Evolutionary conservation across 2,888 invertebrate species (phyloP).

Genomic region (Oscheius myriophilus): DNA sequence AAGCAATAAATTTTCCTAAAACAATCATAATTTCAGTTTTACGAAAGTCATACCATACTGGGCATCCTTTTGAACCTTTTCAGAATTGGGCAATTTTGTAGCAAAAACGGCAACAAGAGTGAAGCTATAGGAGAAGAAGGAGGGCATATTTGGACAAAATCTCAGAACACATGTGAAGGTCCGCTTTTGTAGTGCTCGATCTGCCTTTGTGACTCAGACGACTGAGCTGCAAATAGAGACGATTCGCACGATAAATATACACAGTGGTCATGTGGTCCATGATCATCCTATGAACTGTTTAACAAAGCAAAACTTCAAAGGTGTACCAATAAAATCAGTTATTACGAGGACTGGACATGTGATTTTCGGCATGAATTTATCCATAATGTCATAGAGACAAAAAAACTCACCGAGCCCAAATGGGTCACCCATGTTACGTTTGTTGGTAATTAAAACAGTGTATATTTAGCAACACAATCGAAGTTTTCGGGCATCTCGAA

Average conservation of each 20-base stretch:
- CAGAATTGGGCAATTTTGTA: constrained; percentile 7
- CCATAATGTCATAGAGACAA: too few relatives aligned
- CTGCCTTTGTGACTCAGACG: constrained; percentile 16
- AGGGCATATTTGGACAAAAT: constrained; percentile 7
- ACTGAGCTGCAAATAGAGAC: constrained; percentile 24
- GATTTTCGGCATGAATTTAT: too few relatives aligned
- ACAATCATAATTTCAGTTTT: background rate
- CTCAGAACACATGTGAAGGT: background rate
- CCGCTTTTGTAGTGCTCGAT: constrained; percentile 6
- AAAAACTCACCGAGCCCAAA: too few relatives aligned
- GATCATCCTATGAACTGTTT: too few relatives aligned
- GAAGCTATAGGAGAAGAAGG: background rate
- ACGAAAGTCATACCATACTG: constrained; percentile 13
- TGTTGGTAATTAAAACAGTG: too few relatives aligned
- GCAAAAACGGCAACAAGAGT: constrained; percentile 6
- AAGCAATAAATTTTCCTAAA: constrained; percentile 40
- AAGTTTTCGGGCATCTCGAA: too few relatives aligned
- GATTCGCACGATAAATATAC: constrained; percentile 23
- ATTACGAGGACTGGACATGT: too few relatives aligned
- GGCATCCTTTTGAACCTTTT: constrained; percentile 15
- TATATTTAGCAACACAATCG: too few relatives aligned
- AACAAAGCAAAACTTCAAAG: too few relatives aligned
- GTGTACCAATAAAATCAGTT: too few relatives aligned
- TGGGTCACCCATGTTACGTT: too few relatives aligned
- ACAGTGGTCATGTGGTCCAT: background rate